These are phyloP conservation scores for Lepilemur ruficaudatus DNA, from an alignment of 2,797 vertebrate species.

Conservation along the genomic window DNA sequence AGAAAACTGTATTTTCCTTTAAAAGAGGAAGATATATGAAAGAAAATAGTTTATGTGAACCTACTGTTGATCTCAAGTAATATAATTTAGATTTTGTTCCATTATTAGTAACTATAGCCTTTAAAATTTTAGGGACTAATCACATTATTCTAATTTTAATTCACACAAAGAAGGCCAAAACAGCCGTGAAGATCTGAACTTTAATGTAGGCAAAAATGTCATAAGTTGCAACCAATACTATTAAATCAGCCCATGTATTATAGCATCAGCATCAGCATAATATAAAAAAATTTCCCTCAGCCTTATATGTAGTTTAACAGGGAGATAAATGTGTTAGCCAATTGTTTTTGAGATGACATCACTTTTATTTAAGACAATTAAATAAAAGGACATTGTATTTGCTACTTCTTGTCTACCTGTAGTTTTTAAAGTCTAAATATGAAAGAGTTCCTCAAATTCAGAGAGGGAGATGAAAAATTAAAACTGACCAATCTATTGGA, in stretches of 20 bases:
- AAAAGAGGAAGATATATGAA: not conserved
- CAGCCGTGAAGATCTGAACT: conserved; percentile 44
- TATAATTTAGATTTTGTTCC: not conserved
- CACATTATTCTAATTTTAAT: conserved; percentile 34
- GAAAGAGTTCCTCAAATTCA: conserved; percentile 43
- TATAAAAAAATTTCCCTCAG: conserved; percentile 39
- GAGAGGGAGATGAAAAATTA: conserved; percentile 7
- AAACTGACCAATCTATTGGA: conserved; percentile 26
- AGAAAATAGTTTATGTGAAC: conserved; percentile 61
- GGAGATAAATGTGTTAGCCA: not conserved
- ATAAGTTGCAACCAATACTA: not conserved
- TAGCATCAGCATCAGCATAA: not conserved
- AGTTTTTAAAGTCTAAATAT: conserved; percentile 40
- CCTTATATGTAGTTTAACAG: not conserved
- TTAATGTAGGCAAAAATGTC: conserved; percentile 31
- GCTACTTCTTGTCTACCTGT: conserved; percentile 18
- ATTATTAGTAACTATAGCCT: not conserved
- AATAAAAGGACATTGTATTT: not conserved
- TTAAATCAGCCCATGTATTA: not conserved
- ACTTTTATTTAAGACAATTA: conserved; percentile 43
- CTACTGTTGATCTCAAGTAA: conserved; percentile 50
- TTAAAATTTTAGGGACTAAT: conserved; percentile 23
- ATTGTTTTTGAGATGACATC: conserved; percentile 22
- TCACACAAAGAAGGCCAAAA: conserved; percentile 39
- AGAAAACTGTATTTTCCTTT: conserved; percentile 67